phyloP scores from a whole-genome alignment of 2,113 vertebrate genomes.

The Gobio gobio region DNA sequence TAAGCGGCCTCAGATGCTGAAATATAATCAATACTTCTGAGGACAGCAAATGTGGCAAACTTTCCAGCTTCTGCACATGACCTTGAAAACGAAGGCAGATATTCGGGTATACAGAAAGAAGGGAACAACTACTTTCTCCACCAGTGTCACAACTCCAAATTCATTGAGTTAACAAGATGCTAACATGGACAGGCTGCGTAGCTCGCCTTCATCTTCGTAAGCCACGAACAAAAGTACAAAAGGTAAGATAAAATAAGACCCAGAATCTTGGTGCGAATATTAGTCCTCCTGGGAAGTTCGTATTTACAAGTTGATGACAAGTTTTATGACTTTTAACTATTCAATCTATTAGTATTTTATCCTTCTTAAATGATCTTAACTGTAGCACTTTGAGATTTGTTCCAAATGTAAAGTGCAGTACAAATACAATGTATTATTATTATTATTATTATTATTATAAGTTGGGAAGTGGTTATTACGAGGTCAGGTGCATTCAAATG shows the following conservation, averaged over 20 bases:
- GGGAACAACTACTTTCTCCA: background rate
- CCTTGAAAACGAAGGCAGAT: background rate
- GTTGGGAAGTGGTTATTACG: background rate
- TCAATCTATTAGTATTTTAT: no score
- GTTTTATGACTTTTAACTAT: no score
- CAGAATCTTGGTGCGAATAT: background rate
- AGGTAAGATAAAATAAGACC: background rate
- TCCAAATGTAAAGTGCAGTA: no score
- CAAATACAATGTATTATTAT: no score
- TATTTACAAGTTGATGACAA: slow-evolving; percentile 1
- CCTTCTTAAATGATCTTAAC: no score
- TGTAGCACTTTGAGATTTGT: no score
- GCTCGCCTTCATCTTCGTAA: background rate
- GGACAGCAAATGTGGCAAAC: background rate
- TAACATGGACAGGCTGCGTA: background rate
- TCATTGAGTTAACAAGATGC: background rate
- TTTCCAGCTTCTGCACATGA: slow-evolving; percentile 2
- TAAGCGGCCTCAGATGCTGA: background rate
- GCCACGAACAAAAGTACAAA: background rate
- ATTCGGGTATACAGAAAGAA: background rate
- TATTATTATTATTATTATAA: no score
- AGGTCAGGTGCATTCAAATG: background rate
- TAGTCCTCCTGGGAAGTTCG: background rate
- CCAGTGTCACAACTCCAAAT: background rate
- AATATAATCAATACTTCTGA: slow-evolving; percentile 39